These are phyloP conservation scores for Caenorhabditis briggsae DNA, from an alignment of 1,140 invertebrate species.

Conservation along the genomic window DNA sequence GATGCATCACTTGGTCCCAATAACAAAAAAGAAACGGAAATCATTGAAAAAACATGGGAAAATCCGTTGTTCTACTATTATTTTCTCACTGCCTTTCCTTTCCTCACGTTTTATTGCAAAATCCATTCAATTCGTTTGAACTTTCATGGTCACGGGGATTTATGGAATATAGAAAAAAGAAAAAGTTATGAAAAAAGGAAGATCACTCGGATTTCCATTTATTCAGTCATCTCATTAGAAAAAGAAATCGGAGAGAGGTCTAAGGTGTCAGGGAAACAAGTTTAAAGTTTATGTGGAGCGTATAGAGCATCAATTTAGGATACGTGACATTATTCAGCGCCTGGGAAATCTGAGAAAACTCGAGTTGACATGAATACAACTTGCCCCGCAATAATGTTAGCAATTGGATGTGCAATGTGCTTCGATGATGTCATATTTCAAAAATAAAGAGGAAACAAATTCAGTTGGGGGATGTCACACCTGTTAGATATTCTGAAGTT, in stretches of 20 bases:
- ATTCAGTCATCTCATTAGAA: conserved; percentile 18
- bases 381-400: not conserved
- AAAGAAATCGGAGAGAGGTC: not conserved
- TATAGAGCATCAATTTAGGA: conserved; percentile 20
- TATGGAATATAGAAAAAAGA: no score
- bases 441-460: not conserved
- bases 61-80: not conserved
- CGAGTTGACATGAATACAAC: not conserved
- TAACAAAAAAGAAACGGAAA: not conserved
- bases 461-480: not conserved
- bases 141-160: conserved; percentile 5
- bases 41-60: conserved; percentile 10
- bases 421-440: conserved; percentile 10
- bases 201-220: not conserved
- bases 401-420: not conserved
- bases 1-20: not conserved
- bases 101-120: conserved; percentile 4
- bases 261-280: not conserved
- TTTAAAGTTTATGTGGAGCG: not conserved
- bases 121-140: conserved; percentile 10
- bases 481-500: not conserved
- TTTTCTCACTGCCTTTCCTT: not conserved
- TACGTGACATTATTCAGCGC: conserved; percentile 24
- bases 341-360: not conserved
- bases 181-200: not conserved